Percentiles rank a stretch among this genome's conserved stretches.
Evolutionary conservation across 2,113 vertebrate species (phyloP).

Genomic region (Pteronura brasiliensis): DNA sequence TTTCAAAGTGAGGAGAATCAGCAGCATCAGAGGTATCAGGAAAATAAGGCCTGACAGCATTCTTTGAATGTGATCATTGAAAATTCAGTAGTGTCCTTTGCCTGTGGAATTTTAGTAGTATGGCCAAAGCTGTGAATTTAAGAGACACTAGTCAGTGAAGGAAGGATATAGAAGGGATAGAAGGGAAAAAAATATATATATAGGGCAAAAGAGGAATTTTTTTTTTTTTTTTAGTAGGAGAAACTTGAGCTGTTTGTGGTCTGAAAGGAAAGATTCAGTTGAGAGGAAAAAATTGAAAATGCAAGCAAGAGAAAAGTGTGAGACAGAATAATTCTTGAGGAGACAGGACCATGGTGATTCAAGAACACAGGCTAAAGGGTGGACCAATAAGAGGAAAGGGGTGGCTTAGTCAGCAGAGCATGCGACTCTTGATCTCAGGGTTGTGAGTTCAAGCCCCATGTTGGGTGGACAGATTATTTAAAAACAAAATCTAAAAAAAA

Average conservation of each 20-base stretch:
- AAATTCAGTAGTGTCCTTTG: neutral
- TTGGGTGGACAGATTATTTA: neutral
- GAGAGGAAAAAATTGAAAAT: neutral
- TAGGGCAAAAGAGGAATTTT: neutral
- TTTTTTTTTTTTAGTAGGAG: neutral
- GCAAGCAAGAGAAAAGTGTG: neutral
- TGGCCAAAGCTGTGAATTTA: slow-evolving; percentile 1
- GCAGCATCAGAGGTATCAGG: neutral
- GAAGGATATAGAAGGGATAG: neutral
- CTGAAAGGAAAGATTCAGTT: neutral
- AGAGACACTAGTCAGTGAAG: neutral
- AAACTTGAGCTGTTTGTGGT: neutral
- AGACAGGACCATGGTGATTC: neutral
- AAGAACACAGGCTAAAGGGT: neutral
- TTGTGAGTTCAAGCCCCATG: neutral
- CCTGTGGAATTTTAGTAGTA: neutral
- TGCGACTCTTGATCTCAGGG: neutral
- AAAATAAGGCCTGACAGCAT: neutral
- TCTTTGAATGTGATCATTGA: neutral
- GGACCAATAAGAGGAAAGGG: neutral
- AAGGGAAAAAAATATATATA: neutral
- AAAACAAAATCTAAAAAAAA: neutral
- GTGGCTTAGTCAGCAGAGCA: neutral
- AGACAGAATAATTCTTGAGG: neutral
- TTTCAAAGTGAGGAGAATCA: neutral